Percentiles rank a stretch among this genome's conserved stretches.
Evolutionary conservation across 2,888 invertebrate genomes (phyloP).

Genomic region (Cephus sareptanus): DNA sequence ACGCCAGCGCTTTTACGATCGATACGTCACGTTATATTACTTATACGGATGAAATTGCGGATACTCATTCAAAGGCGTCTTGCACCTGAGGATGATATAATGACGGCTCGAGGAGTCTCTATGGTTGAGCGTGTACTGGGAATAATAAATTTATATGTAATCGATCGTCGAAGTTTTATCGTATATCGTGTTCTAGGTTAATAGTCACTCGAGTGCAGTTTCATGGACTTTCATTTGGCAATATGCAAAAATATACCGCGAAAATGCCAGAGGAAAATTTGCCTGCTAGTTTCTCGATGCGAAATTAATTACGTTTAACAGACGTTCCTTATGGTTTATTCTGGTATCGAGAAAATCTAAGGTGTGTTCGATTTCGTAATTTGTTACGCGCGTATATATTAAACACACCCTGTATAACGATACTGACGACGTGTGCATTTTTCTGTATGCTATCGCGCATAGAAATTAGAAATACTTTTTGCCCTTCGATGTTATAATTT

Average conservation of each 20-base stretch:
- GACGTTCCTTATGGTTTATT: background rate
- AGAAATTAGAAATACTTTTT: background rate
- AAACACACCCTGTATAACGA: background rate
- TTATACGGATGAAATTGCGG: background rate
- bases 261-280: background rate
- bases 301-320: background rate
- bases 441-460: no score
- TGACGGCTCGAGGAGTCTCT: no score
- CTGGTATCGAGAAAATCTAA: background rate
- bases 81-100: no score
- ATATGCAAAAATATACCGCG: background rate
- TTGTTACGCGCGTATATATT: background rate
- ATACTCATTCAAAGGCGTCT: background rate
- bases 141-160: background rate
- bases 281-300: background rate
- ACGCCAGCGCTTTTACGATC: conserved; percentile 50
- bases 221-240: background rate
- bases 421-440: background rate
- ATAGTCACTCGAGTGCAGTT: background rate
- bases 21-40: conserved; percentile 25
- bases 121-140: background rate
- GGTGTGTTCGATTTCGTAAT: background rate
- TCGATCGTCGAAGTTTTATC: background rate
- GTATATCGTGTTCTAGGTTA: background rate
- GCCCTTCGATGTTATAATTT: background rate